Conservation (phyloP, 2,888 invertebrate genomes). For the Eugnorisma glareosa region DNA sequence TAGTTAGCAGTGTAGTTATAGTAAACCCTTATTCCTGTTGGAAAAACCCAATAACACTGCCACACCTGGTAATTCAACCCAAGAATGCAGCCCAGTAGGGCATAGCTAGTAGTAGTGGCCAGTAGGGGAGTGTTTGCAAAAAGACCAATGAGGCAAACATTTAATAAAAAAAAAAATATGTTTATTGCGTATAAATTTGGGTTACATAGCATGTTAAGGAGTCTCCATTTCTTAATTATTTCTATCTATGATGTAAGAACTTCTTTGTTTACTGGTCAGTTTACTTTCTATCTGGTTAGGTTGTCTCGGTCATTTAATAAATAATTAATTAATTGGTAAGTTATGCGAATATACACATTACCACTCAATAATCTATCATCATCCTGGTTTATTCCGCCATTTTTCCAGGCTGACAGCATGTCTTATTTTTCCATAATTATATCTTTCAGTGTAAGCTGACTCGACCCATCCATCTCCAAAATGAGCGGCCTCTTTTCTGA, state of each 20-base stretch:
- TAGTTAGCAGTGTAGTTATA: not conserved
- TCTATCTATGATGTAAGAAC: not conserved
- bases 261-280: not conserved
- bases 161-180: no score
- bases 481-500: not conserved
- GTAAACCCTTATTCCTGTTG: not conserved
- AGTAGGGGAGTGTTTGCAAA: not conserved
- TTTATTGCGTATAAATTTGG: no score
- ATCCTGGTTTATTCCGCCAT: not conserved
- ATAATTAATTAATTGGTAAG: not conserved
- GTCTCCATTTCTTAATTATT: not conserved
- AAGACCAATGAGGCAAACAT: no score
- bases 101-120: no score
- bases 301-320: not conserved
- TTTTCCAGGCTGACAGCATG: not conserved
- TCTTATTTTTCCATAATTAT: not conserved
- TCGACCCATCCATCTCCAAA: not conserved
- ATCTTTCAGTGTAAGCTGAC: not conserved
- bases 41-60: not conserved
- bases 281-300: not conserved
- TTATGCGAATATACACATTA: not conserved
- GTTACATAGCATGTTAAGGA: no score
- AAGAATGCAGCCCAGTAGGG: not conserved
- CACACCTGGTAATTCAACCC: not conserved
- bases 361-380: not conserved